These are phyloP conservation scores for Chelonoidis abingdonii DNA, from an alignment of 2,113 vertebrate genomes.

Conservation along the genomic window DNA sequence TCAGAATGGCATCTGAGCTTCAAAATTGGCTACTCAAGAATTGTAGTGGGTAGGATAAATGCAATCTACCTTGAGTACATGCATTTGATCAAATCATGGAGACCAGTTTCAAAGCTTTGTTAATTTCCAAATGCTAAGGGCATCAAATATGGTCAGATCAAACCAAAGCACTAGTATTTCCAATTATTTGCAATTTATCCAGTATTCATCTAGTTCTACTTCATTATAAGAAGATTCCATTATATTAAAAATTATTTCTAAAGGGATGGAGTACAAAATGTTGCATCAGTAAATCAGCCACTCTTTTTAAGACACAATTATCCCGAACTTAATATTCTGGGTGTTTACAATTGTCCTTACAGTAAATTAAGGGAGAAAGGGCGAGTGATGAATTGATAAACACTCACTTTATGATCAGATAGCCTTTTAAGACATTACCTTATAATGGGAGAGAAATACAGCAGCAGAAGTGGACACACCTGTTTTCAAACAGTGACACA, in stretches of 20 bases:
- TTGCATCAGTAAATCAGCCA: background rate
- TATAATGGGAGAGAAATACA: background rate
- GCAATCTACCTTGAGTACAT: background rate
- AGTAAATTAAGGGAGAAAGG: conserved; percentile 21
- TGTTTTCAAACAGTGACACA: background rate
- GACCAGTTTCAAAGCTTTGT: background rate
- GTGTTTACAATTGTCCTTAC: conserved; percentile 29
- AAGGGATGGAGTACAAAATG: background rate
- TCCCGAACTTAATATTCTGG: background rate
- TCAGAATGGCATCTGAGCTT: background rate
- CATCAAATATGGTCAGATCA: background rate
- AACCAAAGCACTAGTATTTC: background rate
- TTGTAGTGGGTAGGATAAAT: fast-evolving
- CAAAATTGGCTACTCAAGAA: background rate
- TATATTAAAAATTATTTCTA: background rate
- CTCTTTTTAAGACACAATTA: background rate
- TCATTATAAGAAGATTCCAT: background rate
- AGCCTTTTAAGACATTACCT: conserved; percentile 63
- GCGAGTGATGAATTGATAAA: conserved; percentile 41
- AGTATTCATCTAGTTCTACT: background rate
- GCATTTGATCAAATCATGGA: background rate
- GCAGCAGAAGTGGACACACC: background rate
- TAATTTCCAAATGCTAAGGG: background rate
- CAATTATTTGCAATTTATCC: background rate
- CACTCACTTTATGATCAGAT: conserved; percentile 31